These are phyloP conservation scores for Mungos mungo DNA, from an alignment of 2,113 vertebrate genomes.

Conservation along the genomic window DNA sequence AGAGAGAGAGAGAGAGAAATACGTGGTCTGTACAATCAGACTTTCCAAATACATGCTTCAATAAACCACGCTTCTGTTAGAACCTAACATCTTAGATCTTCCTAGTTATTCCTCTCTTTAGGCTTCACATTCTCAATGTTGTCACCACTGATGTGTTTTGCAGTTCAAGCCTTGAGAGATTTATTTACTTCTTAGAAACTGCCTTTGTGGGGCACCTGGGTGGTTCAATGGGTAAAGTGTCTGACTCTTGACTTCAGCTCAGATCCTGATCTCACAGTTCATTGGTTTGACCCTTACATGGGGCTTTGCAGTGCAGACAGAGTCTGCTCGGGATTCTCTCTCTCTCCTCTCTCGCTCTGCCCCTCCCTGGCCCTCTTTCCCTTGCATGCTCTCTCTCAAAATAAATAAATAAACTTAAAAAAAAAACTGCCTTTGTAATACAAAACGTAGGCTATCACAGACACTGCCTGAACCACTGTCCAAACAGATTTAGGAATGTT, in stretches of 20 bases:
- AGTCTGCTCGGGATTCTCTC: no score
- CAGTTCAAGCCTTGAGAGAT: neutral
- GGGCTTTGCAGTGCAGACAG: no score
- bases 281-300: no score
- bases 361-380: no score
- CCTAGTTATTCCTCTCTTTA: neutral
- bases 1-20: neutral
- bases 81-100: neutral
- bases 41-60: slow-evolving; percentile 39
- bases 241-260: no score
- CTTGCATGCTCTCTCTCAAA: no score
- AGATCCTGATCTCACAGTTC: no score
- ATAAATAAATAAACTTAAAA: no score
- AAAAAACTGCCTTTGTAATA: neutral
- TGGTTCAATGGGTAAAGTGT: no score
- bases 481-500: neutral
- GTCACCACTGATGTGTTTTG: neutral
- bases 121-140: neutral
- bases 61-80: neutral
- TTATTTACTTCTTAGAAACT: neutral
- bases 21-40: neutral
- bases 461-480: neutral
- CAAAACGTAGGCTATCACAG: neutral
- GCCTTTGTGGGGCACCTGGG: neutral
- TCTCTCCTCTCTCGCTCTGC: no score